Evolutionary conservation across 2,113 vertebrate genomes (phyloP).

Genomic region (Colossoma macropomum): DNA sequence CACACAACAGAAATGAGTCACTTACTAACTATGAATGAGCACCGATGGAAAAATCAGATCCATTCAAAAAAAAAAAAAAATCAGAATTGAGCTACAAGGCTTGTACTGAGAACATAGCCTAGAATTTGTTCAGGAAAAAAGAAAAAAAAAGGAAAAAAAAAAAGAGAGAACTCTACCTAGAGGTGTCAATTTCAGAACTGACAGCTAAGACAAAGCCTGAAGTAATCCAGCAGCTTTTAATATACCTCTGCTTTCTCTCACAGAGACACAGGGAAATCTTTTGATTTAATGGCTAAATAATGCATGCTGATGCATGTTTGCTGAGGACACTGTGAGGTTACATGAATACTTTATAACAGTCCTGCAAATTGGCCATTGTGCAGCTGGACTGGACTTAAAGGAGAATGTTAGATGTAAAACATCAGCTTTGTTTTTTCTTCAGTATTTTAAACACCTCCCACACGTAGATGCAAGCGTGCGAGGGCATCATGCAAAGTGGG

Average conservation of each 20-base stretch:
- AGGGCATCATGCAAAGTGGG: background rate
- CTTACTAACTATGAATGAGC: no score
- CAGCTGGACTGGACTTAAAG: background rate
- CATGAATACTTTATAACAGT: slow-evolving; percentile 41
- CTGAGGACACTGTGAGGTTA: slow-evolving; percentile 39
- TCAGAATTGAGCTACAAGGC: no score
- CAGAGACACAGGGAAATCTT: background rate
- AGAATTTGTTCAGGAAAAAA: no score
- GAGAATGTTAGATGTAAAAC: background rate
- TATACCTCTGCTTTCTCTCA: background rate
- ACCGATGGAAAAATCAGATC: no score
- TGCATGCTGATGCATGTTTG: slow-evolving; percentile 9
- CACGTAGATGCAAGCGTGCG: background rate
- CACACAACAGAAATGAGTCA: no score
- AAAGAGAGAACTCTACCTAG: no score
- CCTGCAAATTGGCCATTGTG: slow-evolving; percentile 3
- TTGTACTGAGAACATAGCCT: no score
- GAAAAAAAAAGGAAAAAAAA: no score
- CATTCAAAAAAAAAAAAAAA: no score
- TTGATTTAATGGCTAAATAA: slow-evolving; percentile 45
- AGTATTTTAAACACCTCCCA: background rate
- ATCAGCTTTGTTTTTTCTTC: background rate
- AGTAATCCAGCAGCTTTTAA: no score
- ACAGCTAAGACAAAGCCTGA: no score
- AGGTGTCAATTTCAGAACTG: no score